These are phyloP conservation scores for Ataeniobius toweri DNA, from an alignment of 2,797 vertebrate species.

Conservation along the genomic window DNA sequence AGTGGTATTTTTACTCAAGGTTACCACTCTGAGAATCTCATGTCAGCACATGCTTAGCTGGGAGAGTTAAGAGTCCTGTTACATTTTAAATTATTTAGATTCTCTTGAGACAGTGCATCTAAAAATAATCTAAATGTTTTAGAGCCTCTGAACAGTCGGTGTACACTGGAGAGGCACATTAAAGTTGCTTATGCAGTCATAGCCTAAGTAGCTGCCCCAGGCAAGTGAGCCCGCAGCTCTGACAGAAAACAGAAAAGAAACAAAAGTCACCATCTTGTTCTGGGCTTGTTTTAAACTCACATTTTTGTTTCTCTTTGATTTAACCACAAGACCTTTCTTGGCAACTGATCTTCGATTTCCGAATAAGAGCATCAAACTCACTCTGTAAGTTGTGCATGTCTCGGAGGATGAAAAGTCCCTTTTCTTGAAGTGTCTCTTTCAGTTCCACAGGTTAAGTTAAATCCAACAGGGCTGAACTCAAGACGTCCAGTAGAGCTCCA, in stretches of 20 bases:
- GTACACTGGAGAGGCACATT: conserved; percentile 2
- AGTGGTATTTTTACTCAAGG: neutral
- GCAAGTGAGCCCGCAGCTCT: conserved; percentile 27
- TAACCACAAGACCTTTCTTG: neutral
- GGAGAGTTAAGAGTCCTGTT: neutral
- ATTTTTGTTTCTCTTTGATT: conserved; percentile 15
- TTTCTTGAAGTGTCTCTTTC: conserved; percentile 45
- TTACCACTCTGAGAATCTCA: neutral
- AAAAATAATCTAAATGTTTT: conserved; percentile 10
- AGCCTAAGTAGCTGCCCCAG: conserved; percentile 3
- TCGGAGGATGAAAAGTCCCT: conserved; percentile 36
- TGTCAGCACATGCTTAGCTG: neutral
- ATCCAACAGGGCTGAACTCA: conserved; percentile 55
- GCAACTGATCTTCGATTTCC: conserved; percentile 6
- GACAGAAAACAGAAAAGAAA: conserved; percentile 18
- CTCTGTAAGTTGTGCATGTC: conserved; percentile 92
- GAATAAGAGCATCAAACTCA: conserved; percentile 79
- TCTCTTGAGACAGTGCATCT: neutral
- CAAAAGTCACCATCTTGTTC: conserved; percentile 37
- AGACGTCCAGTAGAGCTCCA: conserved; percentile 62
- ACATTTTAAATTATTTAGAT: conserved; percentile 3
- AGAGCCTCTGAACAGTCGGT: conserved; percentile 5
- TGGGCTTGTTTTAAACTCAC: conserved; percentile 7
- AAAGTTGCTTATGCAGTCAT: neutral
- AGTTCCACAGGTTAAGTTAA: conserved; percentile 53